Evolutionary conservation across 2,888 invertebrate species (phyloP), one percentile per base, ranked within the genome.

Genomic region (Drosophila neonasuta): DNA sequence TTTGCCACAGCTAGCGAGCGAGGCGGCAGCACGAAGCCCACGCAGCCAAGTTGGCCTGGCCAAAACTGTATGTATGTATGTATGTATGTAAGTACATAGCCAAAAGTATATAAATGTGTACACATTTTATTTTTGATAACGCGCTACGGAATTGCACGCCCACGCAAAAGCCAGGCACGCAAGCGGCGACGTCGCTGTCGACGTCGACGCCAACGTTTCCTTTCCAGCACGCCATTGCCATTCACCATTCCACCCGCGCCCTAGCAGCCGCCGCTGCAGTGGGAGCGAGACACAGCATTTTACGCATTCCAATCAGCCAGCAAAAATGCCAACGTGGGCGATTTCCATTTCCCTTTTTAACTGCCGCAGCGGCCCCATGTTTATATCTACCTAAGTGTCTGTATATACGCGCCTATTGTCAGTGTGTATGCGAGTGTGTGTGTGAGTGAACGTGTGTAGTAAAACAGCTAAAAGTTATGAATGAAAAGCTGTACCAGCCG

Each of bases 241-340:
- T 83, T 87, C 82, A 86, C 77, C 24, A 24, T 74, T 66, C 62
- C 68, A 80, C 61, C 61, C 60, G 65, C 69, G 60, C 59, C 56
- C 56, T 51, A 56, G 61, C 60, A 20, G 52, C 60, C 9, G 24
- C 24, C 24, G 1, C 34, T 29, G 17, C 11, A 61, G 36, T 15
- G 41, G 32, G 52, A n/a, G 55, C 50, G 58, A 24, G 41, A 54
- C 24, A 51, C 63, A 74, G 69, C 68, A 68, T 87, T 83, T 83
- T 83, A 83, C 85, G 83, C 87, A 83, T 87, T 87, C 87, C 83
- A 87, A 81, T 85, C 80, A 81, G 70, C 71, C 74, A 71, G 61
- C 68, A 65, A 52, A 75, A 65, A 67, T 77, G 80, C 71, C 68
- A 74, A 74, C 78, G 77, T 78, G 71, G 79, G 77, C 72, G 71